Conservation (phyloP, 2,113 vertebrate genomes). For the Cyphomyrus plagiostoma region DNA sequence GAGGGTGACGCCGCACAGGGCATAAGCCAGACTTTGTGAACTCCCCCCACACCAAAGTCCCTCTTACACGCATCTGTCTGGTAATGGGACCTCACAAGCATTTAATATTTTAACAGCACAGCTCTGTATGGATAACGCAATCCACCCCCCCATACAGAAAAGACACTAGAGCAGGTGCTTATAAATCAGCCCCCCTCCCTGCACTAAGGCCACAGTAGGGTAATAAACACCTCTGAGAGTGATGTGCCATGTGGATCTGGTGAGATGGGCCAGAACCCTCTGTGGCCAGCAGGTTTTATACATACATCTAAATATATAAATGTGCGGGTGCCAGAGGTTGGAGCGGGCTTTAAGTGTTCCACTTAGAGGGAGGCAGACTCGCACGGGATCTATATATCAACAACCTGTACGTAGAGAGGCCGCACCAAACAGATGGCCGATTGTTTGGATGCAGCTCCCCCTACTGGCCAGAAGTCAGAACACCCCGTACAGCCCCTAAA, state of each 20-base stretch:
- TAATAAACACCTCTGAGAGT: slow-evolving; percentile 37
- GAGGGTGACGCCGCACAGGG: neutral
- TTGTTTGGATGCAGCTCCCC: slow-evolving; percentile 16
- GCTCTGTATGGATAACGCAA: neutral
- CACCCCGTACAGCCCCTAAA: neutral
- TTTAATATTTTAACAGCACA: neutral
- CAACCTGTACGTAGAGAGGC: neutral
- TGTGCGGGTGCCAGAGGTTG: neutral
- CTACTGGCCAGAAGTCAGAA: neutral
- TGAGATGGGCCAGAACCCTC: neutral
- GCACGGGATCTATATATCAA: slow-evolving; percentile 13
- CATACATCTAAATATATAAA: slow-evolving; percentile 3
- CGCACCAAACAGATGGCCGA: neutral
- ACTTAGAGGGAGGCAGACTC: neutral
- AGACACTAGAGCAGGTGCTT: slow-evolving; percentile 26
- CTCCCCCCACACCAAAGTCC: neutral
- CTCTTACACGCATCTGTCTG: neutral
- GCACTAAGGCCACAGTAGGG: slow-evolving; percentile 41
- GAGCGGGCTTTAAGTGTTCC: neutral
- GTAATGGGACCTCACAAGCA: neutral
- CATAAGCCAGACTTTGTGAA: neutral
- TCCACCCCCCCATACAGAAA: neutral
- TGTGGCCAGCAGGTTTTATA: neutral
- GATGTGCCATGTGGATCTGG: slow-evolving; percentile 27
- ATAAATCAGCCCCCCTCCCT: slow-evolving; percentile 40